These are phyloP conservation scores for Ranitomeya variabilis DNA, from an alignment of 2,113 vertebrate genomes.

Conservation along the genomic window DNA sequence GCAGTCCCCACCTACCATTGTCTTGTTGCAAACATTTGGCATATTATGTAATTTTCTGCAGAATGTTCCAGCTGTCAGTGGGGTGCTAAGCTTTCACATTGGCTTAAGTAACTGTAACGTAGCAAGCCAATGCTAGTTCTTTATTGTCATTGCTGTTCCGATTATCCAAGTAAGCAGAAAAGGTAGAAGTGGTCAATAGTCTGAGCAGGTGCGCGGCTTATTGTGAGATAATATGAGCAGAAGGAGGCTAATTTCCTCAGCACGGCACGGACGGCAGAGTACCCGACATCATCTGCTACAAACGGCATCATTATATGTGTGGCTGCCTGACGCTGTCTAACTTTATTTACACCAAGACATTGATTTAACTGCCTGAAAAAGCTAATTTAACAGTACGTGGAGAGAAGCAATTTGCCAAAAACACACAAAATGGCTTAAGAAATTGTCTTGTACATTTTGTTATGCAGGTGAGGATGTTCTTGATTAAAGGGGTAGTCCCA, in stretches of 20 bases:
- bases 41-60: constrained; percentile 16
- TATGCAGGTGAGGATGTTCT: constrained; percentile 4
- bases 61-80: neutral
- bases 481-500: neutral
- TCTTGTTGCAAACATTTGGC: neutral
- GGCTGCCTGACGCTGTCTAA: constrained; percentile 45
- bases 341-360: constrained; percentile 52
- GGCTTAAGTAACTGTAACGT: constrained; percentile 23
- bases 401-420: constrained; percentile 10
- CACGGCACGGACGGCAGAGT: constrained; percentile 20
- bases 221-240: constrained; percentile 53
- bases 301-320: constrained; percentile 53
- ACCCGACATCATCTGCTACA: constrained; percentile 48
- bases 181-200: constrained; percentile 45
- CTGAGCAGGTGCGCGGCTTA: constrained; percentile 52
- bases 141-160: constrained; percentile 16
- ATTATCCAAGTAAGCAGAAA: constrained; percentile 50
- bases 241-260: constrained; percentile 50
- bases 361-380: constrained; percentile 43
- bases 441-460: neutral
- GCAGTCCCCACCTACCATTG: neutral
- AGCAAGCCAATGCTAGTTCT: constrained; percentile 14
- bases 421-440: neutral
- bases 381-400: constrained; percentile 33
- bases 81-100: constrained; percentile 7